Conservation (phyloP, 2,888 invertebrate genomes). For the Muschampia plurimacula region DNA sequence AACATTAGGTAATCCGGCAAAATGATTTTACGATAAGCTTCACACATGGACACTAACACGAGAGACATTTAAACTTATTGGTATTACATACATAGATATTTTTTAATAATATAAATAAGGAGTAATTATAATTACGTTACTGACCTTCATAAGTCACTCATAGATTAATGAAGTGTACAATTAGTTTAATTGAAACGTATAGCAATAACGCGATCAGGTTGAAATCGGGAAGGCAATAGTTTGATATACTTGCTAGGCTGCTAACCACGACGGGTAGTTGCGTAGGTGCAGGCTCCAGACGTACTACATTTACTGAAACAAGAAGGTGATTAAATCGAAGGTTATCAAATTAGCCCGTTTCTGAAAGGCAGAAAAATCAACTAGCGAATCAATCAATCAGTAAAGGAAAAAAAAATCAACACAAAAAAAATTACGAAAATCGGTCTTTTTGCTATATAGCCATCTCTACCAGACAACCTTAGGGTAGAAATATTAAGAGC, state of each 20-base stretch:
- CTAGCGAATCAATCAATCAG: too few species aligned
- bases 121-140: too few species aligned
- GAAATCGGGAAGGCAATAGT: not conserved
- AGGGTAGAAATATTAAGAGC: too few species aligned
- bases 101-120: not conserved
- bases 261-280: conserved; percentile 78
- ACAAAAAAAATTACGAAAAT: too few species aligned
- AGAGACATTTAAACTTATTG: conserved; percentile 1
- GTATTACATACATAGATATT: conserved; percentile 12
- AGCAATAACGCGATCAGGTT: conserved; percentile 6
- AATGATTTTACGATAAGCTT: conserved; percentile 23
- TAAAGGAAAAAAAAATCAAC: too few species aligned
- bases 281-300: conserved; percentile 75
- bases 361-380: too few species aligned
- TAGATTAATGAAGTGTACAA: not conserved
- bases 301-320: conserved; percentile 74
- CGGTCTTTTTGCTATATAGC: too few species aligned
- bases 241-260: conserved; percentile 55
- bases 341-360: too few species aligned
- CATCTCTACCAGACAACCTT: too few species aligned
- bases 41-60: conserved; percentile 12
- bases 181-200: conserved; percentile 4
- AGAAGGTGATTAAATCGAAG: conserved; percentile 26
- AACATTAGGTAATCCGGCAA: not conserved
- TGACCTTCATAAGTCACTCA: not conserved